Conservation (phyloP, 2,113 vertebrate genomes). For the Syngnathoides biaculeatus region DNA sequence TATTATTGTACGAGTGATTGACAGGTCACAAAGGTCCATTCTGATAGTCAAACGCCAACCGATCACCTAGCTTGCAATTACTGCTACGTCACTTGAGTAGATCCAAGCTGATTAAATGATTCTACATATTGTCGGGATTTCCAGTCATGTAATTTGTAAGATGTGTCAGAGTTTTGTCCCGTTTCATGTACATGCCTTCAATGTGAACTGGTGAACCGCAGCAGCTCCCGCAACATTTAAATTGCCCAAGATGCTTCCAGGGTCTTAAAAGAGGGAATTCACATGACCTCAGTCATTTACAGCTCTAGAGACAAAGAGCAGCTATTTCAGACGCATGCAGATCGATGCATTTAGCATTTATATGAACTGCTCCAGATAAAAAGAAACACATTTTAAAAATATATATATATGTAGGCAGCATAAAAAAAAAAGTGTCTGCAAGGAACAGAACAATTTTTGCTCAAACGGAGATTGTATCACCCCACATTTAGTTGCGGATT, state of each 20-base stretch:
- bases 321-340: constrained; percentile 11
- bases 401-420: neutral
- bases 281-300: neutral
- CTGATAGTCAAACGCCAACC: neutral
- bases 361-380: neutral
- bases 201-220: neutral
- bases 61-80: neutral
- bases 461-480: neutral
- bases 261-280: neutral
- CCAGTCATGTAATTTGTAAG: too few relatives aligned
- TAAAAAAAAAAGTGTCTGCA: constrained; percentile 8
- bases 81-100: neutral
- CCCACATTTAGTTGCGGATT: neutral
- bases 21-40: too few relatives aligned
- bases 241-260: neutral
- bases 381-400: neutral
- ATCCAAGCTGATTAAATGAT: neutral
- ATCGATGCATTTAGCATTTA: constrained; percentile 3
- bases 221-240: neutral
- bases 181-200: neutral
- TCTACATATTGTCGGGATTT: too few relatives aligned
- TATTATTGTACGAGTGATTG: too few relatives aligned
- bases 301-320: constrained; percentile 1
- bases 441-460: neutral
- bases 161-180: too few relatives aligned